Percentiles rank a stretch among this genome's conserved stretches.
Conservation (phyloP, 1,140 invertebrate genomes). For the Lasaia peninsularis region DNA sequence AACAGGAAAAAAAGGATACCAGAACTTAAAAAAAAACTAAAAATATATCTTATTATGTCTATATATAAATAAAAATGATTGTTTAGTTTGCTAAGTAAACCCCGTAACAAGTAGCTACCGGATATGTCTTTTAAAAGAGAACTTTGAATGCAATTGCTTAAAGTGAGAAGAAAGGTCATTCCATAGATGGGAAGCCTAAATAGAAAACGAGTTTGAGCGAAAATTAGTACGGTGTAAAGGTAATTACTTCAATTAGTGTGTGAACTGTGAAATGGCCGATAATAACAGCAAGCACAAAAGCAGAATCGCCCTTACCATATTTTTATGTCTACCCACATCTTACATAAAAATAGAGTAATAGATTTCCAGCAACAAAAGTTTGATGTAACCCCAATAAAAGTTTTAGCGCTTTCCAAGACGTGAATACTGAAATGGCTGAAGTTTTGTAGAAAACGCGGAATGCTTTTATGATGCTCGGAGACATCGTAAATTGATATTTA, state of each 20-base stretch:
- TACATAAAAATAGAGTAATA: conserved; percentile 13
- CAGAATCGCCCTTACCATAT: not conserved
- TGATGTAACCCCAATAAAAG: conserved; percentile 18
- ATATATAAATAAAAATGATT: no score
- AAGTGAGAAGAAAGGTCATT: no score
- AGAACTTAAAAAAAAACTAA: no score
- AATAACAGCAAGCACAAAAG: not conserved
- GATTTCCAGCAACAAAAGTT: conserved; percentile 16
- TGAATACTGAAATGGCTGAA: conserved; percentile 32
- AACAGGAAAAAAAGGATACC: no score
- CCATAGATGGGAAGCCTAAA: no score
- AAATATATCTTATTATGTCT: no score
- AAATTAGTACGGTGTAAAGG: no score
- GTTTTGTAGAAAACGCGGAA: conserved; percentile 36
- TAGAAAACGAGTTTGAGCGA: no score
- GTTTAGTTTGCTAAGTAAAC: no score
- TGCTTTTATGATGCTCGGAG: conserved; percentile 43
- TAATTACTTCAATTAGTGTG: not conserved
- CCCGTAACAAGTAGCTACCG: no score
- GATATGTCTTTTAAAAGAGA: no score
- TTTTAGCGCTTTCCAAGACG: conserved; percentile 16
- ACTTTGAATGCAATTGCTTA: no score
- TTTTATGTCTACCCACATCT: conserved; percentile 6
- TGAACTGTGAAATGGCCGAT: not conserved
- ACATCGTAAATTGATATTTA: conserved; percentile 41